These are phyloP conservation scores for Euschistus heros DNA, from an alignment of 1,140 invertebrate species.

Conservation along the genomic window DNA sequence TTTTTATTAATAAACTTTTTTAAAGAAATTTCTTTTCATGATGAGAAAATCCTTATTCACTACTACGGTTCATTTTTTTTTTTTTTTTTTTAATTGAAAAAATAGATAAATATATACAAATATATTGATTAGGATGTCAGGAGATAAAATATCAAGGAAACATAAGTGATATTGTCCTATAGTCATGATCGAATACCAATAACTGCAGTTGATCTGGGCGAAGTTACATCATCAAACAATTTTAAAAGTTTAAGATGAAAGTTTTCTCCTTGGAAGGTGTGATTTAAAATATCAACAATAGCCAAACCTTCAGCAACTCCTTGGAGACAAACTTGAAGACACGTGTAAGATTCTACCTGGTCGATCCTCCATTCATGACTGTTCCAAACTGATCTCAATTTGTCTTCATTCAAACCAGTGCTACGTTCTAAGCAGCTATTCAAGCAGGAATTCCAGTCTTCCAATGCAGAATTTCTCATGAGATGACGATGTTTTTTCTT, in stretches of 20 bases:
- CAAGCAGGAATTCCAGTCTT: background rate
- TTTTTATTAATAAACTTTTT: no score
- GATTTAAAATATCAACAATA: background rate
- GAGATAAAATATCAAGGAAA: no score
- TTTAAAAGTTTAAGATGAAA: conserved; percentile 1
- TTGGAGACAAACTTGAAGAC: conserved; percentile 6
- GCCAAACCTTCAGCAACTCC: background rate
- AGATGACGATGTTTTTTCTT: conserved; percentile 3
- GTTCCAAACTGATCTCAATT: background rate
- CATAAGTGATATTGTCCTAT: no score
- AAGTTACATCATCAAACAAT: background rate
- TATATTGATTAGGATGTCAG: no score
- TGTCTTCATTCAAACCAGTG: background rate
- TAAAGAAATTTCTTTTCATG: no score
- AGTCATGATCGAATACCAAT: background rate
- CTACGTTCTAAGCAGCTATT: background rate
- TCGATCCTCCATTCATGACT: background rate
- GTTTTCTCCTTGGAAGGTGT: background rate
- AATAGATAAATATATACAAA: no score
- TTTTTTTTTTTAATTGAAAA: no score
- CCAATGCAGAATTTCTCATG: background rate
- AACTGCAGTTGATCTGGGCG: background rate
- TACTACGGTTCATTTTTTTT: no score
- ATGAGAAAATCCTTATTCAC: no score
- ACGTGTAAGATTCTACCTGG: background rate